phyloP scores from a whole-genome alignment of 2,888 invertebrate genomes.

The Eilema griseolum region DNA sequence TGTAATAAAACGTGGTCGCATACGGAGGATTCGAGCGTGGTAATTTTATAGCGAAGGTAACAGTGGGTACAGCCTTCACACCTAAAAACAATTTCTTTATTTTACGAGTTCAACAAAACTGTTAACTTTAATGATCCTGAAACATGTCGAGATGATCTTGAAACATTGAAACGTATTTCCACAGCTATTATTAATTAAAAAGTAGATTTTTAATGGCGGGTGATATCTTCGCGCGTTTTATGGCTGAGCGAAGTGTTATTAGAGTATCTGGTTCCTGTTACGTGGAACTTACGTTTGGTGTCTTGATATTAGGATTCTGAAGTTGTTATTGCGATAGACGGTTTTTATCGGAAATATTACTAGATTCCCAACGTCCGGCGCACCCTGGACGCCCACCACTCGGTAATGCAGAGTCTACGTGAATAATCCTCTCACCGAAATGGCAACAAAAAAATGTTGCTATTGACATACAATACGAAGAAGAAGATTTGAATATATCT shows the following conservation, averaged over 20 bases:
- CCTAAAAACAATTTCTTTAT: slow-evolving; percentile 32
- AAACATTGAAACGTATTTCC: slow-evolving; percentile 1
- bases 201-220: neutral
- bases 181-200: slow-evolving; percentile 5
- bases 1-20: slow-evolving; percentile 49
- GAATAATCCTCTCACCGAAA: too few species aligned
- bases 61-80: slow-evolving; percentile 28
- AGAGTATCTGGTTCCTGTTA: too few species aligned
- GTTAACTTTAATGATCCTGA: slow-evolving; percentile 29
- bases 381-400: too few species aligned
- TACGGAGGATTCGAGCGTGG: slow-evolving; percentile 29
- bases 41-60: slow-evolving; percentile 48
- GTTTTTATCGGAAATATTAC: neutral
- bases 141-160: slow-evolving; percentile 17
- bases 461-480: too few species aligned
- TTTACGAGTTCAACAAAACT: slow-evolving; percentile 32
- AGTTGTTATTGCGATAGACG: neutral
- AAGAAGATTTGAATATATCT: too few species aligned
- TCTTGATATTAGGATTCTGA: neutral
- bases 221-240: neutral
- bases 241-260: neutral
- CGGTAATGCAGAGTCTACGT: too few species aligned
- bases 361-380: too few species aligned
- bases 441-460: too few species aligned
- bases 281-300: neutral